Base-by-base conservation (phyloP, 1,140 invertebrate species). In the Drosophila truncata region DNA sequence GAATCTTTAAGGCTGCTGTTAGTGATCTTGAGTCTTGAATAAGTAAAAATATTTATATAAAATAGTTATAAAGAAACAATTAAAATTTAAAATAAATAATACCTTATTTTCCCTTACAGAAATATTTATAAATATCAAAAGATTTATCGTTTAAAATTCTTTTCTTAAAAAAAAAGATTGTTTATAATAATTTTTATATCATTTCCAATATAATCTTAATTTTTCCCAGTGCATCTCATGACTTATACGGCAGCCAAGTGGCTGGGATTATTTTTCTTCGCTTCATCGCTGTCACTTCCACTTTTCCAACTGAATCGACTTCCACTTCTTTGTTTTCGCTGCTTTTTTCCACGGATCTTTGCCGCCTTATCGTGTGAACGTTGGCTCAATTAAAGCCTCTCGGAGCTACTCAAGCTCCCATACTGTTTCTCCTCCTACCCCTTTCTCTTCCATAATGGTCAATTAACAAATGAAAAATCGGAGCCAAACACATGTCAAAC, bases 271-370 rank as follows among this genome's bases (percentile, higher is more conserved):
- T 73, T 72, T 25, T 71, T 72, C 35, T 3, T 54, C 20, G 52
- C 52, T 5, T 55, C 20, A 72, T 39, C 18, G 33, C 41, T n/a
- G 65, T 20, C 67, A 80, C 59, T 82, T 49, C 39, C 64, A 78
- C 49, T 64, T 82, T 77, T 82, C 35, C 55, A 66, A 4, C 47
- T n/a, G 52, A 37, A 37, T 37, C 33, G 44, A 85, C 82, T 86
- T 87, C 82, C 82, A 86, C 83, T 70, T 87, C 80, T 87, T 86
- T 86, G 82, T 86, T 83, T 67, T 46, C 47, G 61, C 27, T 52
- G 60, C 64, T 8, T 61, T 61, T 64, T 86, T 81, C 63, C 71
- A 64, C 62, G 57, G 58, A 61, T 69, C 64, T 66, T 63, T 49
- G 39, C 46, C 49, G 33, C 25, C 25, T 54, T 25, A 49, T 47